Conservation (phyloP, 2,888 invertebrate species). For the Eupelmus urozonus region DNA sequence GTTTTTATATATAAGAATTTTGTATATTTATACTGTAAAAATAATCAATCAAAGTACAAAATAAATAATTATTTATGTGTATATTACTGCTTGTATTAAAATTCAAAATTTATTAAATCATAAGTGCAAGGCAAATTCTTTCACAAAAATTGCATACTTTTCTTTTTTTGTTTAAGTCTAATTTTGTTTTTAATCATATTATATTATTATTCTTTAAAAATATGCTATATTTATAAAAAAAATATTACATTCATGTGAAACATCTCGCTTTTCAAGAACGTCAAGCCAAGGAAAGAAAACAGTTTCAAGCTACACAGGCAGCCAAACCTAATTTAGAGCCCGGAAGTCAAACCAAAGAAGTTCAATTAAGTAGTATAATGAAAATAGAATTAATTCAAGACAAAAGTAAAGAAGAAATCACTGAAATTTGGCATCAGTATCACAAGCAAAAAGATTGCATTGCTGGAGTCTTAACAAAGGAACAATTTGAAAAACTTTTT, state of each 20-base stretch:
- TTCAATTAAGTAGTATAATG: conserved; percentile 84
- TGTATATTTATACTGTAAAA: background rate
- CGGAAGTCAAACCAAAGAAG: conserved; percentile 59
- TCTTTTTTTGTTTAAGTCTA: conserved; percentile 5
- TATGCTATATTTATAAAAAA: conserved; percentile 31
- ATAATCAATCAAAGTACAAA: no score
- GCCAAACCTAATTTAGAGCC: conserved; percentile 66
- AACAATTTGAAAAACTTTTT: conserved; percentile 81
- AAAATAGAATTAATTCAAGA: conserved; percentile 86
- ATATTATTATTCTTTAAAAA: background rate
- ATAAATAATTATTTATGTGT: background rate
- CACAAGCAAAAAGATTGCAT: conserved; percentile 88
- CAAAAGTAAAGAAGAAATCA: conserved; percentile 85
- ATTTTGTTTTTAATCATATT: no score
- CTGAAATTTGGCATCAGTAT: conserved; percentile 88
- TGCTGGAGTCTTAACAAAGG: conserved; percentile 84
- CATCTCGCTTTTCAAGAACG: conserved; percentile 69
- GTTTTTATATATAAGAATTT: background rate
- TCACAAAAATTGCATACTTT: conserved; percentile 25
- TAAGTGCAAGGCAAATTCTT: conserved; percentile 51
- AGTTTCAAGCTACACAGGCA: conserved; percentile 64
- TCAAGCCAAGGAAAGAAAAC: conserved; percentile 64
- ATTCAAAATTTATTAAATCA: background rate
- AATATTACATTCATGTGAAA: no score
- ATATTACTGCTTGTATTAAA: background rate